Percentiles rank a stretch among this genome's conserved stretches.
phyloP scores from a whole-genome alignment of 2,113 vertebrate genomes.

The Oryctolagus cuniculus region mOryCun1.1 NC_091440.1:18548501-18549000 shows the following conservation, averaged over 20 bases:
- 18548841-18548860: no score
- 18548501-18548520: neutral
- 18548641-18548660: neutral
- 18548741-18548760: neutral
- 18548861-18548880: no score
- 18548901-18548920: no score
- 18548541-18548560: neutral
- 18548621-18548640: neutral
- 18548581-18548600: neutral
- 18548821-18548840: no score
- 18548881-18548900: no score
- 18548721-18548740: neutral
- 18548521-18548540: neutral
- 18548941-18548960: no score
- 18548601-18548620: neutral
- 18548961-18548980: no score
- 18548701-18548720: neutral
- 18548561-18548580: neutral
- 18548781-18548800: neutral
- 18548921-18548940: no score
- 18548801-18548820: neutral
- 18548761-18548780: neutral
- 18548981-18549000: no score
- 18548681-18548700: neutral
- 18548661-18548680: neutral